These are phyloP conservation scores for Asbolus verrucosus DNA, from an alignment of 1,140 invertebrate genomes.

Conservation along the genomic window DNA sequence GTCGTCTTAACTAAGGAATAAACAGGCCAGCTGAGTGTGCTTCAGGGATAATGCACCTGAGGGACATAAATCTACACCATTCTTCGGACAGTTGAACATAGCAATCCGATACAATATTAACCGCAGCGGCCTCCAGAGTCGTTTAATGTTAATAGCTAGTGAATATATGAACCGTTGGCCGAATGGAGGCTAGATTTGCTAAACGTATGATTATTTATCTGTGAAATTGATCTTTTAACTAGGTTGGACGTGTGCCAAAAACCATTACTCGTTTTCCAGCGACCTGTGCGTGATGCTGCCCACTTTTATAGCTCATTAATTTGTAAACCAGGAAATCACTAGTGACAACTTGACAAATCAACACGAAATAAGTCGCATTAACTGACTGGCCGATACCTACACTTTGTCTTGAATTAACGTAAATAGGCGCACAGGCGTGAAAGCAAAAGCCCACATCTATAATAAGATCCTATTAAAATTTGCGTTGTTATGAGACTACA, in stretches of 20 bases:
- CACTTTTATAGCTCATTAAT: constrained; percentile 23
- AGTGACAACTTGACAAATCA: background rate
- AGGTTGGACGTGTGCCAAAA: constrained; percentile 40
- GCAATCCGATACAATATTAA: constrained; percentile 40
- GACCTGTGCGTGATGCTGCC: constrained; percentile 34
- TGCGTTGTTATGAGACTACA: constrained; percentile 23
- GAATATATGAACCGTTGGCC: constrained; percentile 39
- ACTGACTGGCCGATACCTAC: constrained; percentile 11
- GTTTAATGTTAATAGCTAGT: constrained; percentile 45
- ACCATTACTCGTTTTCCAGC: constrained; percentile 34
- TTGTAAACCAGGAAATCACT: constrained; percentile 13
- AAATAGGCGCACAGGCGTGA: constrained; percentile 21
- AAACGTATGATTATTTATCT: constrained; percentile 46
- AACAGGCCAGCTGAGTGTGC: constrained; percentile 20
- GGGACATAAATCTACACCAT: constrained; percentile 42
- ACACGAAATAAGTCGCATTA: background rate
- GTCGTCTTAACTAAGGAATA: constrained; percentile 25
- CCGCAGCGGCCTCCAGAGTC: constrained; percentile 36
- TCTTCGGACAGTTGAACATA: constrained; percentile 33
- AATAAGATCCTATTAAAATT: constrained; percentile 27
- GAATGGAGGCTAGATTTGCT: constrained; percentile 8
- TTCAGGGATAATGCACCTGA: constrained; percentile 39
- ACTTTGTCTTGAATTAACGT: constrained; percentile 1
- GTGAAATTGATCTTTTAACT: constrained; percentile 46
- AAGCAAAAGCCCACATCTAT: constrained; percentile 8